A percentile compares a stretch with the other conserved stretches of the same genome.
phyloP scores from a whole-genome alignment of 2,113 vertebrate species.

The Chaetodon auriga region DNA sequence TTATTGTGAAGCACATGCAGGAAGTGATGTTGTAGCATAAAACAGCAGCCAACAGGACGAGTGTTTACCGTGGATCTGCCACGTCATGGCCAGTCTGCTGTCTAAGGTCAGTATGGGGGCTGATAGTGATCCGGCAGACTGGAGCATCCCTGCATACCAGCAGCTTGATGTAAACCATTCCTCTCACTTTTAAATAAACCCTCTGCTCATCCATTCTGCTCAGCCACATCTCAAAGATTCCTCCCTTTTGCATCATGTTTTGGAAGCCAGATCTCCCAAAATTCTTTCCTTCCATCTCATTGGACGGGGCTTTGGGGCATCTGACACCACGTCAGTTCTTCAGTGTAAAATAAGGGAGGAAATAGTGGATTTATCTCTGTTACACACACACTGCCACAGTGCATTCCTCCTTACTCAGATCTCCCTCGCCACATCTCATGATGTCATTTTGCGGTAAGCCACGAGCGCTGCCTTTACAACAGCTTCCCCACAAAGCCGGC shows the following conservation, averaged over 20 bases:
- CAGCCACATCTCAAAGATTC: not conserved
- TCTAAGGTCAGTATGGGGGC: not conserved
- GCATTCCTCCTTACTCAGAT: conserved; percentile 39
- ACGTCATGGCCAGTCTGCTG: too few species aligned
- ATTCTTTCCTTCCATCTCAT: conserved; percentile 8
- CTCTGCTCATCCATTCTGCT: not conserved
- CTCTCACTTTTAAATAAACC: not conserved
- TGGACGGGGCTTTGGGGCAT: not conserved
- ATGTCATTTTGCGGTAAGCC: conserved; percentile 60
- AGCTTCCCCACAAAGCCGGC: not conserved
- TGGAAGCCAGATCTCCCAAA: not conserved
- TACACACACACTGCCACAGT: conserved; percentile 2
- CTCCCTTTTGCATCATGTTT: not conserved
- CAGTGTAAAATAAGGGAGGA: conserved; percentile 18
- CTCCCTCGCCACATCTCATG: conserved; percentile 51
- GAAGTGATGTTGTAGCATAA: not conserved
- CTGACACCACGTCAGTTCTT: not conserved
- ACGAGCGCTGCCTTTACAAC: conserved; percentile 11
- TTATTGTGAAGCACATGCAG: not conserved
- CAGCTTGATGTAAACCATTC: not conserved
- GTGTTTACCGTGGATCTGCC: not conserved
- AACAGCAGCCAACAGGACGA: too few species aligned
- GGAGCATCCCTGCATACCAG: not conserved
- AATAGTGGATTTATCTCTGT: not conserved
- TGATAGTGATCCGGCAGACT: too few species aligned